Evolutionary conservation across 1,140 invertebrate species (phyloP), one percentile per base, ranked within the genome.

Genomic region (Pseudachorutes palmiensis): DNA sequence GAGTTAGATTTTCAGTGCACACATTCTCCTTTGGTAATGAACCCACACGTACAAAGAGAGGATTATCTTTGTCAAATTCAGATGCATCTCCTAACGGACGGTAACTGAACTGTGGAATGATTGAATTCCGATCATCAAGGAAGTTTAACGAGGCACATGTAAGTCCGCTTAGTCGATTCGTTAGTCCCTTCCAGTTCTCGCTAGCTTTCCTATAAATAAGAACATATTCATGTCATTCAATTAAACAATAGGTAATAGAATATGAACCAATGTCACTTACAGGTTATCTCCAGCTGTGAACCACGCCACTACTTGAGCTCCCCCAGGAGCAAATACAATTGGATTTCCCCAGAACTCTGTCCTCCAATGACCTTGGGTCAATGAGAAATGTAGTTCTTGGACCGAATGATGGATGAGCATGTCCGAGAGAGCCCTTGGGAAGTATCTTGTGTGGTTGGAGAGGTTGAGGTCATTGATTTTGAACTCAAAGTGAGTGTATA

Each of bases 1-100:
- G 96, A 32, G 96, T 98, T 71, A 99, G 82, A 82, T 99, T 99
- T 82, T 98, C 95, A 24, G 96, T 98, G 76, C 97, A 99, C 9
- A 97, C 92, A 75, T 94, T 91, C 85, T 99, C 97, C 68, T 90
- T 82, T 0, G 96, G 93, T 65, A 99, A 78, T 48, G 89, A 87
- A 1, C 94, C 86, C 82, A 97, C 97, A 70, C 90, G 81, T 48
- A 91, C 77, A 72, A 81, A 81, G 1, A 70, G n/a, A 41, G 70
- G 30, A 16, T 64, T 55, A 67, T 82, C 83, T 70, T 81, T 82
- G 74, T 84, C 82, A 19, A 78, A 71, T 72, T 78, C 76, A 30
- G 76, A 75, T 64, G 72, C 67, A 70, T 81, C 77, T 59, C 91
- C 90, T 51, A 81, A 81, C 14, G 92, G 94, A 70, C 87, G 83